A percentile compares a stretch with the other conserved stretches of the same genome.
These are phyloP conservation scores for Echiichthys vipera DNA, from an alignment of 2,797 vertebrate species.

Conservation along the genomic window DNA sequence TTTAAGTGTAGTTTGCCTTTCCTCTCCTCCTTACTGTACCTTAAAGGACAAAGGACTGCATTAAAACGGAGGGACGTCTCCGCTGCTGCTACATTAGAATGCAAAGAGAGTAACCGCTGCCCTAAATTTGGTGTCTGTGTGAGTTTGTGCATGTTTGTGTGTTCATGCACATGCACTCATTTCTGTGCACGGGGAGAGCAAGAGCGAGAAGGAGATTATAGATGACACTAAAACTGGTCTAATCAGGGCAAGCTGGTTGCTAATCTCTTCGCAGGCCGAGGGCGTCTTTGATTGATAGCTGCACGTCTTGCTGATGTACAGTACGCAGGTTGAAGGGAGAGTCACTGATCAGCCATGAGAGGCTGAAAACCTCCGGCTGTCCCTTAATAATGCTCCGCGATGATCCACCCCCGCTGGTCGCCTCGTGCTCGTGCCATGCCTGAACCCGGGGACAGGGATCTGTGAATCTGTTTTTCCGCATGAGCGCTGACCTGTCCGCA, in stretches of 20 bases:
- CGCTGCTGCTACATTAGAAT: slow-evolving; percentile 61
- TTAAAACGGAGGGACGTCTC: slow-evolving; percentile 58
- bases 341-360: slow-evolving; percentile 47
- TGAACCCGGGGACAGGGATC: slow-evolving; percentile 21
- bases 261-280: slow-evolving; percentile 69
- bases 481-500: slow-evolving; percentile 65
- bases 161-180: slow-evolving; percentile 12
- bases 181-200: slow-evolving; percentile 10
- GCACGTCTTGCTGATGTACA: slow-evolving; percentile 64
- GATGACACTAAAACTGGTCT: slow-evolving; percentile 70
- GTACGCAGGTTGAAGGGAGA: slow-evolving; percentile 56
- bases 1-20: slow-evolving; percentile 41
- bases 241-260: slow-evolving; percentile 74
- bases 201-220: slow-evolving; percentile 45
- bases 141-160: slow-evolving; percentile 23
- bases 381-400: slow-evolving; percentile 50
- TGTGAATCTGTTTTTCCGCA: slow-evolving; percentile 37
- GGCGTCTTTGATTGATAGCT: slow-evolving; percentile 73
- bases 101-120: slow-evolving; percentile 62
- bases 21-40: slow-evolving; percentile 51
- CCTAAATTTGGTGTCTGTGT: slow-evolving; percentile 64
- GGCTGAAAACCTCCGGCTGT: slow-evolving; percentile 47
- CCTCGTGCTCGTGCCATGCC: slow-evolving; percentile 20
- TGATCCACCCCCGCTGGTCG: slow-evolving; percentile 9
- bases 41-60: slow-evolving; percentile 60